A percentile compares a stretch with the other conserved stretches of the same genome.
Conservation (phyloP, 2,797 vertebrate genomes). For the Aselliscus stoliczkanus region DNA sequence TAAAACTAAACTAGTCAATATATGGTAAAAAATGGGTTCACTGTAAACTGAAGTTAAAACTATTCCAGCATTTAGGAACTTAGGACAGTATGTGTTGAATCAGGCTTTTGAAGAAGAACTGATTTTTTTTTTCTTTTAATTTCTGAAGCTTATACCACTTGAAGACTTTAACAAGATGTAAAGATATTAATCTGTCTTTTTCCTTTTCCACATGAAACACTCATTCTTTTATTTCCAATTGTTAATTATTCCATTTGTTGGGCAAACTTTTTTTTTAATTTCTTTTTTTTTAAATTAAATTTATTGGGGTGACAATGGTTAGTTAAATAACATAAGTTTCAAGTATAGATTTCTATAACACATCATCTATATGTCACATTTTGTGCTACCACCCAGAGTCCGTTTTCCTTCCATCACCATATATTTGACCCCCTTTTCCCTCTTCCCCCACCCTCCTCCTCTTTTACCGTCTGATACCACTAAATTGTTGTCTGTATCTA, state of each 20-base stretch:
- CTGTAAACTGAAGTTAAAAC: neutral
- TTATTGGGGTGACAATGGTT: too few relatives aligned
- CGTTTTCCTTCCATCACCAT: too few relatives aligned
- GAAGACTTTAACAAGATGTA: neutral
- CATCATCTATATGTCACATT: too few relatives aligned
- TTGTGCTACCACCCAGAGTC: too few relatives aligned
- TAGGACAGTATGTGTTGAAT: neutral
- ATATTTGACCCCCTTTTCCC: too few relatives aligned
- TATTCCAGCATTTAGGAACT: neutral
- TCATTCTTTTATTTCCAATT: neutral
- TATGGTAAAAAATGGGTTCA: neutral
- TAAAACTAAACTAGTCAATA: neutral
- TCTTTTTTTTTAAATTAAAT: too few relatives aligned
- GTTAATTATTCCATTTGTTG: constrained; percentile 1
- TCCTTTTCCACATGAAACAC: neutral
- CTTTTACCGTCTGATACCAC: too few relatives aligned
- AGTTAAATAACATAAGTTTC: too few relatives aligned
- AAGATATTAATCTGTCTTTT: neutral
- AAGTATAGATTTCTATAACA: too few relatives aligned
- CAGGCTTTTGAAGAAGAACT: neutral
- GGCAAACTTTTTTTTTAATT: too few relatives aligned
- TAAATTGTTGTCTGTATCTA: too few relatives aligned
- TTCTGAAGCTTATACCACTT: neutral
- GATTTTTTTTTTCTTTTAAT: neutral
- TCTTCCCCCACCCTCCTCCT: too few relatives aligned